phyloP scores from a whole-genome alignment of 2,888 invertebrate species.

The Eurois occulta region DNA sequence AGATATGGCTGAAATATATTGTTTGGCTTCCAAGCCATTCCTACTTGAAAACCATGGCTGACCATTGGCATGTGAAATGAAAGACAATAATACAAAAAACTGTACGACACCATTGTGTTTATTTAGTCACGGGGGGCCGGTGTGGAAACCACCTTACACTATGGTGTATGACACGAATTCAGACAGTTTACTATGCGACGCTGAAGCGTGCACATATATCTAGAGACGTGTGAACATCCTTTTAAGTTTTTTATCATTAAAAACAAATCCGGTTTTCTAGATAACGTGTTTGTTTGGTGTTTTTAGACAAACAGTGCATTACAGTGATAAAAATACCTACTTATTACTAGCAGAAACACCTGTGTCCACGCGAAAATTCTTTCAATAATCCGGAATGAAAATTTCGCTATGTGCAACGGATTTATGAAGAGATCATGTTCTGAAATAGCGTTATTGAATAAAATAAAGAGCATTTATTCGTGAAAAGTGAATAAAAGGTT shows the following conservation, averaged over 20 bases:
- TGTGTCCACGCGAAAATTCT: background rate
- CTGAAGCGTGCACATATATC: constrained; percentile 67
- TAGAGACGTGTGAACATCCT: constrained; percentile 56
- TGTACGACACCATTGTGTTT: constrained; percentile 16
- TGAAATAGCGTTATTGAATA: background rate
- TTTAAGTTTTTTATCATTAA: constrained; percentile 34
- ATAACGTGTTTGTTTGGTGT: constrained; percentile 27
- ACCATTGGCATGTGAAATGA: constrained; percentile 13
- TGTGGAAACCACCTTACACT: constrained; percentile 55
- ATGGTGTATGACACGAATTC: constrained; percentile 51
- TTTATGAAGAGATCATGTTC: background rate
- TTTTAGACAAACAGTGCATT: constrained; percentile 34
- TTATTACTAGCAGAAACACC: background rate
- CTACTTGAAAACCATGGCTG: background rate
- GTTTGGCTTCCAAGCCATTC: background rate
- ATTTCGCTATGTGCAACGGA: background rate
- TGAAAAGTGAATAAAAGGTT: constrained; percentile 8
- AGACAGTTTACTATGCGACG: constrained; percentile 75
- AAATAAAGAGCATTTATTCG: background rate
- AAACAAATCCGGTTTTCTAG: constrained; percentile 45
- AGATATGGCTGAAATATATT: constrained; percentile 3
- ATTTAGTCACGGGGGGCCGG: constrained; percentile 7
- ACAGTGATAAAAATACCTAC: constrained; percentile 41
- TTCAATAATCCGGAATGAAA: background rate
- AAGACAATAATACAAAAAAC: constrained; percentile 16